Evolutionary conservation across 2,797 vertebrate species (phyloP).

Genomic region (Danio albolineatus): DNA sequence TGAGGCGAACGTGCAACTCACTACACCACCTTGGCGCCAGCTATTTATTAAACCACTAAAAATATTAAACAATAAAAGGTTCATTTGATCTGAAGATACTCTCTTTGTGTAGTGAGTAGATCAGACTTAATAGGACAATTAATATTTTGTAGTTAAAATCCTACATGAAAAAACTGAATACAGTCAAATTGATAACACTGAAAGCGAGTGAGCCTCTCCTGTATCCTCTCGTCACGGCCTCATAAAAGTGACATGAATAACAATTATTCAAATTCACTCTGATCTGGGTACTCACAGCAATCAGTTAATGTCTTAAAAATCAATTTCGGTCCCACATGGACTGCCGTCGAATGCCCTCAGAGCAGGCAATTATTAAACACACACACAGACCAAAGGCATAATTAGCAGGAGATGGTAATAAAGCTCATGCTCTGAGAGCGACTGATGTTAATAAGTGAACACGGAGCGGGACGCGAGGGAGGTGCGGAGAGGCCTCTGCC

Average conservation of each 20-base stretch:
- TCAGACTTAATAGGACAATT: background rate
- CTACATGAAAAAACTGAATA: background rate
- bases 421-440: slow-evolving; percentile 76
- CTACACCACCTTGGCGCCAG: too few relatives aligned
- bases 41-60: too few relatives aligned
- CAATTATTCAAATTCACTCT: slow-evolving; percentile 85
- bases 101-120: background rate
- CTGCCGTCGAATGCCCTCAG: slow-evolving; percentile 80
- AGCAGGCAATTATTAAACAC: slow-evolving; percentile 85
- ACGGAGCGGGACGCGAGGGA: slow-evolving; percentile 53
- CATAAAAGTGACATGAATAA: slow-evolving; percentile 82
- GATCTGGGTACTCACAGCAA: slow-evolving; percentile 83
- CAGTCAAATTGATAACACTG: background rate
- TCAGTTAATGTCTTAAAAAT: slow-evolving; percentile 85
- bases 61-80: too few relatives aligned
- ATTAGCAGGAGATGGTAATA: slow-evolving; percentile 76
- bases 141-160: too few relatives aligned
- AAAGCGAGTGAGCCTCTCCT: slow-evolving; percentile 25
- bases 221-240: slow-evolving; percentile 44
- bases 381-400: slow-evolving; percentile 83
- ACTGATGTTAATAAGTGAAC: slow-evolving; percentile 65
- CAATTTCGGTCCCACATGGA: slow-evolving; percentile 82
- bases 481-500: slow-evolving; percentile 46
- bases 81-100: too few relatives aligned
- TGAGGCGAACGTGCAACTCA: too few relatives aligned